Evolutionary conservation across 1,140 invertebrate species (phyloP), one percentile per base, ranked within the genome.

Genomic region (Lordiphosa stackelbergi): DNA sequence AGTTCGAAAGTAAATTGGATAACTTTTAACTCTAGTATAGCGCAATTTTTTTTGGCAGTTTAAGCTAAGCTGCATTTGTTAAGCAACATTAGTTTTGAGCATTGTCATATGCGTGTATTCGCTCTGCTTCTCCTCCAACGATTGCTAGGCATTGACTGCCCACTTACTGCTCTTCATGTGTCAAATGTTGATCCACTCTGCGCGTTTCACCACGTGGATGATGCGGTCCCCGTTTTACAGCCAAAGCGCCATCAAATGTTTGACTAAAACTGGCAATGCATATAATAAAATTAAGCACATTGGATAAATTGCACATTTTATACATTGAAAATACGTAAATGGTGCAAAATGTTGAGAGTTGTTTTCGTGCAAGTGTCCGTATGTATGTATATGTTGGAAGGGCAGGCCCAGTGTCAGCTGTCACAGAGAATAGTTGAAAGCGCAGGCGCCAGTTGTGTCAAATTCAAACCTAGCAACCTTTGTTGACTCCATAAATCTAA

Each of bases 81-180:
- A 19, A 19, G 19, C 19, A 19, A 2, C 3, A 19, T 3, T 3
- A 19, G 3, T 19, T 19, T 19, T 19, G 3, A 19, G 19, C 19
- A 19, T 19, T 3, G 19, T 19, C 24, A 28, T 28, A 7, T 28
- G 5, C 4, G 24, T 28, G 24, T 28, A 6, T 28, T 28, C 24
- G 5, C 5, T 28, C 1, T 19, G 19, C 19, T 19, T 19, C 19
- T 19, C 19, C 19, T 19, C 19, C 3, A 19, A 19, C 19, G 3
- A 28, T 6, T 28, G 6, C 24, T 5, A 6, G 5, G 24, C 24
- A 5, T 28, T 28, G 24, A 28, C 40, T 16, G 34, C 36, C 8
- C n/a, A 48, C 89, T 88, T 88, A 94, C 91, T 91, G 90, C 47
- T 90, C 88, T 75, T 94, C 93, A 38, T 93, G 92, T 51, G 93